Evolutionary conservation across 1,140 invertebrate genomes (phyloP).

Genomic region (Drosophila leontia): DNA sequence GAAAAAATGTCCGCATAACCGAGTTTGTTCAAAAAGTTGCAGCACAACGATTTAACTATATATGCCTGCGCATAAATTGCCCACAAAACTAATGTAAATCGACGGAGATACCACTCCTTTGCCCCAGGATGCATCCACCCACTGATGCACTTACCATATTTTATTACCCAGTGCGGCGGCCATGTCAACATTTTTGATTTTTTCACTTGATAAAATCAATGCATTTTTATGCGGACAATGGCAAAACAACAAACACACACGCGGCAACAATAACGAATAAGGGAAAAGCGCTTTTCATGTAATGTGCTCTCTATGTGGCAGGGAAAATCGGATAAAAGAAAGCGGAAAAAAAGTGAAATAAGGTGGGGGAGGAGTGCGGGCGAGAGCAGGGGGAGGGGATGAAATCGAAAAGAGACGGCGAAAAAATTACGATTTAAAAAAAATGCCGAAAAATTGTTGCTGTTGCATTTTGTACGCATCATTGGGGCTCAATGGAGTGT

Average conservation of each 20-base stretch:
- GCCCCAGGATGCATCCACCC: slow-evolving; percentile 19
- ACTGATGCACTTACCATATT: slow-evolving; percentile 47
- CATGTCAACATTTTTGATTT: slow-evolving; percentile 79
- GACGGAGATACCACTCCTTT: slow-evolving; percentile 28
- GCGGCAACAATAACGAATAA: slow-evolving; percentile 25
- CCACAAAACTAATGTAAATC: slow-evolving; percentile 55
- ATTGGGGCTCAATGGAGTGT: slow-evolving; percentile 83
- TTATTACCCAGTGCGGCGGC: slow-evolving; percentile 50
- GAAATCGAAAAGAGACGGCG: slow-evolving; percentile 23
- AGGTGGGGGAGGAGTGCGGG: not conserved
- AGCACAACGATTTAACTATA: slow-evolving; percentile 14
- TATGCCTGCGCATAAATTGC: slow-evolving; percentile 44
- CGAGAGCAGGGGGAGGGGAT: not conserved
- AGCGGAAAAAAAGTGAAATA: not conserved
- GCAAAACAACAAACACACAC: slow-evolving; percentile 38
- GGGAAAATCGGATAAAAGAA: slow-evolving; percentile 23
- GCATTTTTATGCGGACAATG: slow-evolving; percentile 69
- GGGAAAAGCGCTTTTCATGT: slow-evolving; percentile 57
- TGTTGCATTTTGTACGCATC: slow-evolving; percentile 83
- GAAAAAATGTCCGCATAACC: slow-evolving; percentile 20
- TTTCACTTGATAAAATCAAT: slow-evolving; percentile 77
- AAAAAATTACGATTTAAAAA: slow-evolving; percentile 80
- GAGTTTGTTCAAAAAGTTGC: slow-evolving; percentile 34
- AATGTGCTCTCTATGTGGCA: slow-evolving; percentile 50
- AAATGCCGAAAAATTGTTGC: slow-evolving; percentile 77